These are phyloP conservation scores for Holothuria leucospilota DNA, from an alignment of 53 echinoderm and acorn worm genomes.

Conservation along the genomic window DNA sequence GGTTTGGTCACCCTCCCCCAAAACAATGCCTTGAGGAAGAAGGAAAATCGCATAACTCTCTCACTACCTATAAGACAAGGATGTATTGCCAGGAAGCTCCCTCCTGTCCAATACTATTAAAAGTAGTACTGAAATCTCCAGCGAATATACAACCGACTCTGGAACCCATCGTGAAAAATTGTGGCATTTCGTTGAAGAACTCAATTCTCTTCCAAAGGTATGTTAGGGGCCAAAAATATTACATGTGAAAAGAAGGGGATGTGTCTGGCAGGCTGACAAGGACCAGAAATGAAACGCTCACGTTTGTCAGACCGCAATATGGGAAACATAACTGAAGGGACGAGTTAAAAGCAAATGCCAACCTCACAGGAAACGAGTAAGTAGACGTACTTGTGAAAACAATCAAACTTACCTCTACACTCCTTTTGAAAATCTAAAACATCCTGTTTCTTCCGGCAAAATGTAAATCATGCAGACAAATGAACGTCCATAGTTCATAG, in stretches of 20 bases:
- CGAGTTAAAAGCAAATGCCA: conserved; percentile 4
- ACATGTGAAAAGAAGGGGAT: conserved; percentile 6
- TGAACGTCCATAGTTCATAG: conserved; percentile 21
- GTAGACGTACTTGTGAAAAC: background rate
- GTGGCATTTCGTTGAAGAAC: conserved; percentile 27
- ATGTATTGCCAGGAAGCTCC: background rate
- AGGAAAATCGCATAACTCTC: background rate
- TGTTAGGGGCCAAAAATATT: conserved; percentile 51
- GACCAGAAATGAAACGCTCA: conserved; percentile 21
- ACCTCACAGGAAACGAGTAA: conserved; percentile 44
- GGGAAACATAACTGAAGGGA: background rate
- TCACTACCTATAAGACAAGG: background rate
- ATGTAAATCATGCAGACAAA: conserved; percentile 42
- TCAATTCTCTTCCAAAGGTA: conserved; percentile 16
- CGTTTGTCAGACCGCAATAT: background rate
- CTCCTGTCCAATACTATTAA: background rate
- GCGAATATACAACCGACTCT: conserved; percentile 18
- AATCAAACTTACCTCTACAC: conserved; percentile 17
- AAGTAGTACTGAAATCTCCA: conserved; percentile 67
- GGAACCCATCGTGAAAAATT: background rate
- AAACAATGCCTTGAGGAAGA: background rate
- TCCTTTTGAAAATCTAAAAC: background rate
- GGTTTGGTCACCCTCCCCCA: background rate
- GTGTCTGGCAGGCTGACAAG: background rate
- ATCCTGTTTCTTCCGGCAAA: background rate